Conservation (phyloP, 2,113 vertebrate genomes). For the Paracanthobrama guichenoti region DNA sequence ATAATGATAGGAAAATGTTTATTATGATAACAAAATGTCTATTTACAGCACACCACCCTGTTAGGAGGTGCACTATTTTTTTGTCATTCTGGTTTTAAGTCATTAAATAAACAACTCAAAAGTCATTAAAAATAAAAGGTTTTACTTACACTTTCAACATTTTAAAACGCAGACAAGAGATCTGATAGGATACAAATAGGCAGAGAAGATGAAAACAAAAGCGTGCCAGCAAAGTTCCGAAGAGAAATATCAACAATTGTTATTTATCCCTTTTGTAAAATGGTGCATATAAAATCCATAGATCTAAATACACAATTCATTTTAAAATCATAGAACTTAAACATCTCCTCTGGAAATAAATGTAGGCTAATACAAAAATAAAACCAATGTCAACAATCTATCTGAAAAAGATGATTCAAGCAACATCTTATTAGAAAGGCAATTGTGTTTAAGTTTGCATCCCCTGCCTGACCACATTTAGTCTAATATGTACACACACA, state of each 20-base stretch:
- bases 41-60: constrained; percentile 48
- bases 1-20: constrained; percentile 54
- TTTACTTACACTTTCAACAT: constrained; percentile 22
- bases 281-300: constrained; percentile 47
- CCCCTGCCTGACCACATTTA: background rate
- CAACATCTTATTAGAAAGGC: constrained; percentile 21
- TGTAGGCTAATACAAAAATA: constrained; percentile 24
- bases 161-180: constrained; percentile 36
- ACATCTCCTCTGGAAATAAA: constrained; percentile 31
- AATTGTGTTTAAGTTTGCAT: constrained; percentile 1
- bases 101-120: constrained; percentile 53
- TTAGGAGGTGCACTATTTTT: constrained; percentile 7
- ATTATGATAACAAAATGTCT: constrained; percentile 53
- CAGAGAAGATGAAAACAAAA: background rate
- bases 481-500: background rate
- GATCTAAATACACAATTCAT: constrained; percentile 45
- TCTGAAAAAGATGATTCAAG: constrained; percentile 6
- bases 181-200: constrained; percentile 2
- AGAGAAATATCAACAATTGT: constrained; percentile 14
- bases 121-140: constrained; percentile 49
- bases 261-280: constrained; percentile 41
- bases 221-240: background rate
- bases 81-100: constrained; percentile 20
- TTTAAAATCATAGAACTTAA: constrained; percentile 30
- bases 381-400: constrained; percentile 22